Evolutionary conservation across 2,113 vertebrate genomes (phyloP), one percentile per base, ranked within the genome.

Genomic region (Ceyx cyanopectus): DNA sequence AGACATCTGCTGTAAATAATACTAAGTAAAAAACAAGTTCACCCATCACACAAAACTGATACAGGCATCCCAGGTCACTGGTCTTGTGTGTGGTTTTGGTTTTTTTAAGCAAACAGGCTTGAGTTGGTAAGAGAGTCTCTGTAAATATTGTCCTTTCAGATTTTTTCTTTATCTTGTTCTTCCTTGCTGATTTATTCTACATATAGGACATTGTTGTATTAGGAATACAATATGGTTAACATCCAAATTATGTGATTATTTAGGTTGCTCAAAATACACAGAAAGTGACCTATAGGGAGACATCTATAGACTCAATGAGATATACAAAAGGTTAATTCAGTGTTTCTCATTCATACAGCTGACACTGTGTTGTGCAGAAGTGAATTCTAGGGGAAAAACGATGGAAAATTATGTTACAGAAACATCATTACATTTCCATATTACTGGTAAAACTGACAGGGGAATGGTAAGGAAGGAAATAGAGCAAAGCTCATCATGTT

Each of bases 401-500:
- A 73, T 13, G 8, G 40, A 79, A 80, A 85, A 70, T 60, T 30
- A 14, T 54, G 6, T 75, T 79, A 46, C 46, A 41, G 23, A 63
- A 70, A 70, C 29, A 51, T 15, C 14, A 66, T 15, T 80, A 6
- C 51, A 37, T 53, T 74, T 87, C 46, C 29, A 62, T 26, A 63
- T 45, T 70, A n/a, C 22, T 85, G 46, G 9, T 66, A 85, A 91
- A 50, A 73, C 60, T 63, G 87, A 50, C 56, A 89, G 17, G 17
- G n/a, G 24, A 51, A 51, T 79, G 43, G 26, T 63, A 89, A 91
- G 90, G 81, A 87, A 85, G 26, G 75, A 87, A 79, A 79, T 73
- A 41, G 0, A 93, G 66, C 87, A 89, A 57, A 85, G 79, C 63
- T 96, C 48, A 91, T 89, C 57, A 83, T 84, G 66, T 89, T 92